These are phyloP conservation scores for Spheniscus humboldti DNA, from an alignment of 2,797 vertebrate genomes.

Conservation along the genomic window DNA sequence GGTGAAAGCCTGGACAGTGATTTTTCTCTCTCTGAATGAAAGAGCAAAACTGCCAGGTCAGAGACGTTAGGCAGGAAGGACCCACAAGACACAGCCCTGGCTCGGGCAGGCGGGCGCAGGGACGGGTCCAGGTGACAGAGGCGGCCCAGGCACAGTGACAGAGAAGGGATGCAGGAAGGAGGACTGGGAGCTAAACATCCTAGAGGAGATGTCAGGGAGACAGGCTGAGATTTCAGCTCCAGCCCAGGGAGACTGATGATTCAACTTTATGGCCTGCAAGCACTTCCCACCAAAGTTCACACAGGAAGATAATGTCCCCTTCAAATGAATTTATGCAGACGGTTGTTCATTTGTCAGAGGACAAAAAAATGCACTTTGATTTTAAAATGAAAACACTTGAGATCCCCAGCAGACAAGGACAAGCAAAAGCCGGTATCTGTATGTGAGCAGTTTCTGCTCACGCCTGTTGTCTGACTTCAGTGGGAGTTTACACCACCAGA, in stretches of 20 bases:
- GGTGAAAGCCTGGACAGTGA: neutral
- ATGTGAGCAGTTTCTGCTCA: neutral
- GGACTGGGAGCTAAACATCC: neutral
- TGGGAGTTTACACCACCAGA: neutral
- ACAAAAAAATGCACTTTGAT: neutral
- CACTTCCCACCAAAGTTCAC: conserved; percentile 50
- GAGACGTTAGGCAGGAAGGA: neutral
- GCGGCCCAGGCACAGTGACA: neutral
- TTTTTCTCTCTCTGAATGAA: neutral
- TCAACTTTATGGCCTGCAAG: conserved; percentile 55
- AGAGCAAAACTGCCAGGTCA: neutral
- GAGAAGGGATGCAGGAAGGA: neutral
- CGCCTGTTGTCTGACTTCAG: neutral
- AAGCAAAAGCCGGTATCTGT: neutral
- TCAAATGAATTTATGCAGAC: conserved; percentile 44
- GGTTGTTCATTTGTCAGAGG: neutral
- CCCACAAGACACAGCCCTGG: neutral
- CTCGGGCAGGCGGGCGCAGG: fast-evolving
- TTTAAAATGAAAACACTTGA: neutral
- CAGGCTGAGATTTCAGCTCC: neutral
- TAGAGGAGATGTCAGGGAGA: neutral
- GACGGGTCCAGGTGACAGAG: fast-evolving
- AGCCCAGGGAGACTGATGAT: conserved; percentile 22
- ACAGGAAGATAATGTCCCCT: conserved; percentile 39
- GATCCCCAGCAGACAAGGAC: neutral